Conservation (phyloP, 2,888 invertebrate genomes). For the Ennomos erosarius region DNA sequence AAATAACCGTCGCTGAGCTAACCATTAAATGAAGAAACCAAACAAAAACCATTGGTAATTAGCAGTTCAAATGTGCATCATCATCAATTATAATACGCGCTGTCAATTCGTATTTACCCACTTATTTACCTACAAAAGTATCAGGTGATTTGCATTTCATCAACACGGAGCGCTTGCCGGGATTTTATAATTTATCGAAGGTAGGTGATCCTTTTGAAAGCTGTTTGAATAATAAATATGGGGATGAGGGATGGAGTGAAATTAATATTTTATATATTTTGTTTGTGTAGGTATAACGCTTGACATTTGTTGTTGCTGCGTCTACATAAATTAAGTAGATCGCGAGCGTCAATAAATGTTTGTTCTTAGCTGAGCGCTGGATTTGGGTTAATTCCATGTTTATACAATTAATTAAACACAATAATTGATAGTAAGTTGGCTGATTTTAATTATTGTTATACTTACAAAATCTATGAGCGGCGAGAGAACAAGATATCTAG, state of each 20-base stretch:
- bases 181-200: constrained; percentile 70
- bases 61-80: constrained; percentile 1
- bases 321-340: constrained; percentile 3
- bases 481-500: too few relatives aligned
- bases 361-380: neutral
- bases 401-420: too few relatives aligned
- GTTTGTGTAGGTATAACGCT: constrained; percentile 34
- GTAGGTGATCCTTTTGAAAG: constrained; percentile 61
- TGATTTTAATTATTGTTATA: too few relatives aligned
- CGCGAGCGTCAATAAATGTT: constrained; percentile 1
- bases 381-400: neutral
- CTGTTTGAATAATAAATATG: constrained; percentile 64
- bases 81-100: constrained; percentile 14
- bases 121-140: constrained; percentile 41
- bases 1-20: too few relatives aligned
- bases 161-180: constrained; percentile 54
- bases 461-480: too few relatives aligned
- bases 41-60: neutral
- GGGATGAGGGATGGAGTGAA: constrained; percentile 50
- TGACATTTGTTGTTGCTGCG: constrained; percentile 26
- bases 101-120: constrained; percentile 24
- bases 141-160: constrained; percentile 63
- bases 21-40: neutral
- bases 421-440: too few relatives aligned
- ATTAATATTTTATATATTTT: constrained; percentile 63